Evolutionary conservation across 2,888 invertebrate species (phyloP).

Genomic region (Camponotus fellah): DNA sequence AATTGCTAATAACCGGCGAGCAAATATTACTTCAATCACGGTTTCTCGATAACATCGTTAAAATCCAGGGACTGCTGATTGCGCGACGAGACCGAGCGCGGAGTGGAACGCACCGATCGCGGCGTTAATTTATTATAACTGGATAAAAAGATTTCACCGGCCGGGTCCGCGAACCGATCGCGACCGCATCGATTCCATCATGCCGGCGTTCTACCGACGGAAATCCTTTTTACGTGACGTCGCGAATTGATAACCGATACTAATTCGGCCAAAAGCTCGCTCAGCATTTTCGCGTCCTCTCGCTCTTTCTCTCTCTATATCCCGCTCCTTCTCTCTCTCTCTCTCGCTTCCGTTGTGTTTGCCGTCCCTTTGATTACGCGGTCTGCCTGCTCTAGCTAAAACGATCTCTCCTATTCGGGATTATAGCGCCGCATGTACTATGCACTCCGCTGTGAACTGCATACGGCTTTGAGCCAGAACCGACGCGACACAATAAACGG

Average conservation of each 20-base stretch:
- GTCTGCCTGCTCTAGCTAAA: constrained; percentile 25
- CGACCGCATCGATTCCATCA: constrained; percentile 39
- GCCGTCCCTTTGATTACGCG: constrained; percentile 26
- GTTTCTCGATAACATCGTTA: constrained; percentile 74
- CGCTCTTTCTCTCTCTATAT: neutral
- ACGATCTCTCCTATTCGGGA: constrained; percentile 34
- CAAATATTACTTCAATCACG: constrained; percentile 76
- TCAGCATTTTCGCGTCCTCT: constrained; percentile 35
- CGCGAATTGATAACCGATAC: constrained; percentile 64
- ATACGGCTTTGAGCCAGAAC: constrained; percentile 36
- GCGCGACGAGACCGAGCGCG: constrained; percentile 55
- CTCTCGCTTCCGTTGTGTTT: neutral
- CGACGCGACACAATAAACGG: constrained; percentile 44
- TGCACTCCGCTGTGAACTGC: constrained; percentile 39
- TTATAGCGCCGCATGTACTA: constrained; percentile 26
- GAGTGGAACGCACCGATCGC: constrained; percentile 34
- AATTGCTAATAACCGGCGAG: constrained; percentile 74
- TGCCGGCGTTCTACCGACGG: constrained; percentile 30
- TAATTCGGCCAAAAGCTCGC: constrained; percentile 56
- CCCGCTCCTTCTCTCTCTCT: neutral
- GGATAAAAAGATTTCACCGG: constrained; percentile 68
- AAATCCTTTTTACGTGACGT: constrained; percentile 62
- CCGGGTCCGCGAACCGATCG: constrained; percentile 31
- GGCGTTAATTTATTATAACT: constrained; percentile 58
- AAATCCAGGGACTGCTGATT: constrained; percentile 70